These are phyloP conservation scores for Pelusios castaneus DNA, from an alignment of 2,113 vertebrate genomes.

Conservation along the genomic window DNA sequence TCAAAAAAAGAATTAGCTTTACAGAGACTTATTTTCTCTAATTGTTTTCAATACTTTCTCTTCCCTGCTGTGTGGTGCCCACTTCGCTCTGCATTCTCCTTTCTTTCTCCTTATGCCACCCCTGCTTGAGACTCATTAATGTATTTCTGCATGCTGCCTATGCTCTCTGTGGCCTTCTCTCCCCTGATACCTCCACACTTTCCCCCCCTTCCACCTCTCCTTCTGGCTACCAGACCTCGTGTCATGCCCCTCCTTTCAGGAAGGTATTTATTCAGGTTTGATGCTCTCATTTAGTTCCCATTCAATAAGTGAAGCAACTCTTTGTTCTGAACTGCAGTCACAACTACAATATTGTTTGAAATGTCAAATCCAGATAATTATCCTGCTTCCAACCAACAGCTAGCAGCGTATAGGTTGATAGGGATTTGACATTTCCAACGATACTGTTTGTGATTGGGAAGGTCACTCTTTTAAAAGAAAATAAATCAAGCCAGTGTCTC, in stretches of 20 bases:
- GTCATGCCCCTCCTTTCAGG: not conserved
- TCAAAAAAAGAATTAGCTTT: not conserved
- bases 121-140: not conserved
- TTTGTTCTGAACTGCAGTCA: not conserved
- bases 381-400: not conserved
- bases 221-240: not conserved
- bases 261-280: not conserved
- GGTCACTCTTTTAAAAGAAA: not conserved
- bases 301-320: not conserved
- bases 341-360: too few species aligned
- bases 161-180: not conserved
- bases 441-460: not conserved
- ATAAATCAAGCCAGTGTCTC: not conserved
- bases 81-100: not conserved
- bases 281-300: not conserved
- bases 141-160: not conserved
- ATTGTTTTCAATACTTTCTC: not conserved
- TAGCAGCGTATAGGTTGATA: not conserved
- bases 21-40: not conserved
- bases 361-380: too few species aligned
- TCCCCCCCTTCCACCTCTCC: not conserved
- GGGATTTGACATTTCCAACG: constrained; percentile 8
- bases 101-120: not conserved
- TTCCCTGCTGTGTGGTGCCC: not conserved
- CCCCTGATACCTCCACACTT: not conserved